Evolutionary conservation across 2,797 vertebrate genomes (phyloP).

Genomic region (Microctenopoma steveboyesi): DNA sequence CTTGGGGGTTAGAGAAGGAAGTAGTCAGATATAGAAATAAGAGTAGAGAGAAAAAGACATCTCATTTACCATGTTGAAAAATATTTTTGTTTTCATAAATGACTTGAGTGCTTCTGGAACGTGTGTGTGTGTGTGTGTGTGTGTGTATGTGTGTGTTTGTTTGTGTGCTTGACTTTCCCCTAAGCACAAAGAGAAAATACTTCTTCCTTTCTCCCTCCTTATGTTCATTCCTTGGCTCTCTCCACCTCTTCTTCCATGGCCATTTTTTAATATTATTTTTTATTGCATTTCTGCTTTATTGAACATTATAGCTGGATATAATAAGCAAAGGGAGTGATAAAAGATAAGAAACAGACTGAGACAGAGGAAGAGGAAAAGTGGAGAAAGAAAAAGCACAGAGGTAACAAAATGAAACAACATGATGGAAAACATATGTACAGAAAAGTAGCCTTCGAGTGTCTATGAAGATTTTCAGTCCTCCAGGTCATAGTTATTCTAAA

Average conservation of each 20-base stretch:
- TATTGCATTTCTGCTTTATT: conserved; percentile 58
- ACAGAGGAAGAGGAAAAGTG: neutral
- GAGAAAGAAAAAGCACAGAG: neutral
- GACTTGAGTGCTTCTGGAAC: conserved; percentile 15
- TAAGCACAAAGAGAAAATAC: conserved; percentile 24
- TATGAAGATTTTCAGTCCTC: no score
- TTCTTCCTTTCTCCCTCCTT: neutral
- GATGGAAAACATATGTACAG: neutral
- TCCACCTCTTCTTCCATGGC: conserved; percentile 24
- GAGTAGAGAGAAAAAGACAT: conserved; percentile 6
- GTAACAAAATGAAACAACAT: conserved; percentile 8
- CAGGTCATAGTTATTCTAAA: no score
- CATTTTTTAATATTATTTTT: conserved; percentile 55
- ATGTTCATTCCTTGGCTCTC: conserved; percentile 19
- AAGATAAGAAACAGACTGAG: conserved; percentile 21
- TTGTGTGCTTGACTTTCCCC: neutral
- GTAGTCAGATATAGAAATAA: neutral
- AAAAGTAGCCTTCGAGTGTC: neutral
- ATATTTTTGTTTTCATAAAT: conserved; percentile 42
- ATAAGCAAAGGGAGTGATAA: conserved; percentile 39
- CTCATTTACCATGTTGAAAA: conserved; percentile 25
- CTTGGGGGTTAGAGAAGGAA: neutral
- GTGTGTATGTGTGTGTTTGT: conserved; percentile 4
- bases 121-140: conserved; percentile 7
- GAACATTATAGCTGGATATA: conserved; percentile 43